Evolutionary conservation across 2,797 vertebrate species (phyloP).

Genomic region (Onychomys leucogaster): DNA sequence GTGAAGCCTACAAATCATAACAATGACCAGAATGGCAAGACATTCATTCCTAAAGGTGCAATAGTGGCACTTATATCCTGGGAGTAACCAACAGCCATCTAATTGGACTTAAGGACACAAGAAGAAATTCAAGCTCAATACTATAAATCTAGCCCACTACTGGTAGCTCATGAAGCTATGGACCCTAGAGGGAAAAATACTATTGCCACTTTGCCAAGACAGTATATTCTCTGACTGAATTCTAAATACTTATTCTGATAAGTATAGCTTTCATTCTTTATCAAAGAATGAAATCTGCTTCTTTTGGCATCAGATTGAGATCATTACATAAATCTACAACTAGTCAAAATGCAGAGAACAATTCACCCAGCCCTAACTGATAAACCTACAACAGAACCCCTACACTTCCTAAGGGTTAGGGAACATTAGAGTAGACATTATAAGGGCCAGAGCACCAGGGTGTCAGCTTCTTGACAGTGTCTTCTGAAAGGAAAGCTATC

Average conservation of each 20-base stretch:
- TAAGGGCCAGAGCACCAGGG: too few species aligned
- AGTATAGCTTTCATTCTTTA: not conserved
- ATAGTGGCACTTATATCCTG: not conserved
- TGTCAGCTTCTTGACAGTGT: not conserved
- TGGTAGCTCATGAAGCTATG: not conserved
- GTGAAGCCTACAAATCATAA: not conserved
- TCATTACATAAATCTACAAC: not conserved
- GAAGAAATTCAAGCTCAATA: not conserved
- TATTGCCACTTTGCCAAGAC: not conserved
- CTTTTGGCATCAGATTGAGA: not conserved
- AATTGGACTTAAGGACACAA: not conserved
- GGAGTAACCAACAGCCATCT: not conserved
- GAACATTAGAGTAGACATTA: not conserved
- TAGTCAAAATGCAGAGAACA: not conserved
- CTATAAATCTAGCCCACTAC: too few species aligned
- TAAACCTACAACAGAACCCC: not conserved
- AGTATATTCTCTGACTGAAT: not conserved
- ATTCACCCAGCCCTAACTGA: not conserved
- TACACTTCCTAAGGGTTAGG: not conserved
- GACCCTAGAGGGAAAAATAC: not conserved
- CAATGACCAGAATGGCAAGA: not conserved
- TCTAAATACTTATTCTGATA: not conserved
- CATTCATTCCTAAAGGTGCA: not conserved
- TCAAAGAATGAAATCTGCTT: not conserved
- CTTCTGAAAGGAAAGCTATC: not conserved